phyloP scores from a whole-genome alignment of 2,888 invertebrate species.

The Drosophila pseudotakahashii region DNA sequence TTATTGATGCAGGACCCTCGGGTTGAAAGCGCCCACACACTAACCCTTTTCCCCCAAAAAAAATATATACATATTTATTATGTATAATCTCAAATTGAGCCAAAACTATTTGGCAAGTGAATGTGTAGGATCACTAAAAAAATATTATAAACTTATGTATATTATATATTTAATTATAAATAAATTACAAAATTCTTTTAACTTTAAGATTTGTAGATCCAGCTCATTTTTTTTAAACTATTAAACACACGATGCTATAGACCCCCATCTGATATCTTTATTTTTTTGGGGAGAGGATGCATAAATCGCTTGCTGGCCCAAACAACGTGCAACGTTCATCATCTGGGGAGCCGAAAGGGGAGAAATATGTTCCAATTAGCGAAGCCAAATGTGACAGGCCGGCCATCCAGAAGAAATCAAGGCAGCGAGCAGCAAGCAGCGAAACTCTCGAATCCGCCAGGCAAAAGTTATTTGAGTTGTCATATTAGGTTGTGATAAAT shows the following conservation, averaged over 20 bases:
- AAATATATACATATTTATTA: not conserved
- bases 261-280: conserved; percentile 67
- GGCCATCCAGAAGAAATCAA: conserved; percentile 27
- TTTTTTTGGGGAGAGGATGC: conserved; percentile 70
- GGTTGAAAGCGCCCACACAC: conserved; percentile 33
- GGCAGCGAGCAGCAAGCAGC: conserved; percentile 36
- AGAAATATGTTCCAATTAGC: conserved; percentile 79
- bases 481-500: conserved; percentile 83
- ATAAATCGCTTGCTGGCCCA: conserved; percentile 62
- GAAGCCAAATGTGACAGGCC: conserved; percentile 73
- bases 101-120: not conserved
- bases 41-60: too few relatives aligned
- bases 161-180: too few relatives aligned
- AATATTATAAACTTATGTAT: too few relatives aligned
- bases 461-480: conserved; percentile 80
- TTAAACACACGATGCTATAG: conserved; percentile 6
- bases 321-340: conserved; percentile 48
- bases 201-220: too few relatives aligned
- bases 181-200: too few relatives aligned
- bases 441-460: conserved; percentile 33
- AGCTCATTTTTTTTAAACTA: not conserved
- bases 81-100: not conserved
- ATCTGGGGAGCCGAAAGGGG: conserved; percentile 23
- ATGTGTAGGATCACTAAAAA: too few relatives aligned
- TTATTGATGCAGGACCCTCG: conserved; percentile 76